Evolutionary conservation across 1,140 invertebrate species (phyloP).

Genomic region (Drosophila punjabiensis): DNA sequence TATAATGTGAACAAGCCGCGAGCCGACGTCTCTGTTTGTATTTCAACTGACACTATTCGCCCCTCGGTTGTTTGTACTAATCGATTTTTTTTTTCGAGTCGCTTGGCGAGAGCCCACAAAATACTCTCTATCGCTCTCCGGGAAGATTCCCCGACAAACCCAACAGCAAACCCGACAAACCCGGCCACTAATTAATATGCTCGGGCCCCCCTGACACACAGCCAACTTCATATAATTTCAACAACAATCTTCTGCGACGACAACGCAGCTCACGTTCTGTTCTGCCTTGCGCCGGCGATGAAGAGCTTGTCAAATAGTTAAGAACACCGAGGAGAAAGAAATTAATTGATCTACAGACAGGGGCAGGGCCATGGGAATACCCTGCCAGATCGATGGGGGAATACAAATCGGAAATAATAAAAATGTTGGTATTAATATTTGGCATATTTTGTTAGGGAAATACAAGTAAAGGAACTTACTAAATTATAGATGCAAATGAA

Average conservation of each 20-base stretch:
- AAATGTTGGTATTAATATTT: too few relatives aligned
- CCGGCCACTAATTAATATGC: slow-evolving; percentile 55
- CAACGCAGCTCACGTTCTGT: slow-evolving; percentile 50
- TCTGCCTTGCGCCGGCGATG: slow-evolving; percentile 28
- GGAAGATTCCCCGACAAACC: slow-evolving; percentile 33
- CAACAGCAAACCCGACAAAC: slow-evolving; percentile 19
- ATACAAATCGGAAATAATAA: too few relatives aligned
- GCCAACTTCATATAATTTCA: slow-evolving; percentile 51
- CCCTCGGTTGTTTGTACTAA: slow-evolving; percentile 52
- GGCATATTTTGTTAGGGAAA: too few relatives aligned
- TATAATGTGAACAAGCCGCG: slow-evolving; percentile 58
- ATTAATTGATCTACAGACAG: slow-evolving; percentile 33
- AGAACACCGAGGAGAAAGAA: slow-evolving; percentile 32
- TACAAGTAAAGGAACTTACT: neutral
- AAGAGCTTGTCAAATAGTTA: slow-evolving; percentile 73
- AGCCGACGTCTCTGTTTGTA: slow-evolving; percentile 45
- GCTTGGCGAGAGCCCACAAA: slow-evolving; percentile 2
- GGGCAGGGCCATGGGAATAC: slow-evolving; percentile 28
- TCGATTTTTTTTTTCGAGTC: slow-evolving; percentile 65
- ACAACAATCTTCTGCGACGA: slow-evolving; percentile 30
- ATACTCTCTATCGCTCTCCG: slow-evolving; percentile 14
- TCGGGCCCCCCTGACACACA: slow-evolving; percentile 27
- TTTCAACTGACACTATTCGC: slow-evolving; percentile 44
- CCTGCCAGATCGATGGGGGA: slow-evolving; percentile 24
- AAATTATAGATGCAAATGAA: neutral